These are phyloP conservation scores for Poicephalus gulielmi DNA, from an alignment of 2,113 vertebrate species.

Conservation along the genomic window DNA sequence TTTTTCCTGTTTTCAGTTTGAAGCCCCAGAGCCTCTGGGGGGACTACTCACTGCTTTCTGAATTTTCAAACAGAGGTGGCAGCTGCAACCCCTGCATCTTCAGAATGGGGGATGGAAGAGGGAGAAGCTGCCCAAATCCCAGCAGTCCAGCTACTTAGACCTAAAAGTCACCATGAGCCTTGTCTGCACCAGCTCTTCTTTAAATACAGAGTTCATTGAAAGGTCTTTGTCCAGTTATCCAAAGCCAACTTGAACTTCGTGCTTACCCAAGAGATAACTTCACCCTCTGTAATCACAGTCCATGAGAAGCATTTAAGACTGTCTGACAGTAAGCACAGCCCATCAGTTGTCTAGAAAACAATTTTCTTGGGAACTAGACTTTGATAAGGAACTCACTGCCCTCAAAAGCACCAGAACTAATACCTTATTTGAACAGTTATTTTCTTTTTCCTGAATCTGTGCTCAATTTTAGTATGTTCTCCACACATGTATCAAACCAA, in stretches of 20 bases:
- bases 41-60: background rate
- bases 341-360: background rate
- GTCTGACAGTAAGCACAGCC: background rate
- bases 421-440: background rate
- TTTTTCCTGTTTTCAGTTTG: background rate
- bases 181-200: background rate
- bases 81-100: background rate
- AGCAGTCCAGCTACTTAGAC: background rate
- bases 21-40: background rate
- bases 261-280: background rate
- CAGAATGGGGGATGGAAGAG: background rate
- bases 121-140: background rate
- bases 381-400: background rate
- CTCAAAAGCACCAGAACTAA: background rate
- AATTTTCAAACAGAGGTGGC: background rate
- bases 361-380: background rate
- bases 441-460: background rate
- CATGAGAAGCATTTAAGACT: background rate
- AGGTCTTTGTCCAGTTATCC: background rate
- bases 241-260: conserved; percentile 1
- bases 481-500: background rate
- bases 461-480: background rate
- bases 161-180: background rate
- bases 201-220: background rate
- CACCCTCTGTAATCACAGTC: background rate